Evolutionary conservation across 2,113 vertebrate genomes (phyloP).

Genomic region (Spizaetus ornatus): DNA sequence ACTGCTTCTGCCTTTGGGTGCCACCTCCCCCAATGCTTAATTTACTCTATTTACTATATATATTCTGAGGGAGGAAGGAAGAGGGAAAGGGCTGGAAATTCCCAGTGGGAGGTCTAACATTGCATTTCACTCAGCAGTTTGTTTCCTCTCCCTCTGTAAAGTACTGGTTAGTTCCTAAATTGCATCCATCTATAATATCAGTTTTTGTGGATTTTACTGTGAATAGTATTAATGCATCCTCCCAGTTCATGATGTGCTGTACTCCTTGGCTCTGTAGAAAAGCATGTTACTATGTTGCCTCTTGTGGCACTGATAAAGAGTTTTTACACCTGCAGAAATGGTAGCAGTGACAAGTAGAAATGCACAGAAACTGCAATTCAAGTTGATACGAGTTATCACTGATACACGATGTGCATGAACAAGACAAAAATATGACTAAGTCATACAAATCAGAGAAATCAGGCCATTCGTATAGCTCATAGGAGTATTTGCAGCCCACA

Average conservation of each 20-base stretch:
- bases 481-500: not conserved
- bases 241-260: too few relatives aligned
- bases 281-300: not conserved
- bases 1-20: not conserved
- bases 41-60: constrained; percentile 10
- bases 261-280: too few relatives aligned
- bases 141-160: not conserved
- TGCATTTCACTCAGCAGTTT: not conserved
- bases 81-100: constrained; percentile 46
- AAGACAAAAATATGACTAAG: not conserved
- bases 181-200: not conserved
- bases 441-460: not conserved
- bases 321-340: not conserved
- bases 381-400: not conserved
- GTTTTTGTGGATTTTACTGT: not conserved
- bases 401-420: not conserved
- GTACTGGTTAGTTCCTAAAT: not conserved
- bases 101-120: not conserved
- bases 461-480: not conserved
- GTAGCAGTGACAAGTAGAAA: not conserved
- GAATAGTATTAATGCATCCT: too few relatives aligned
- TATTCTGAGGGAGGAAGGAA: constrained; percentile 46
- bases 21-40: not conserved
- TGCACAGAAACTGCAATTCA: not conserved
- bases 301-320: not conserved